Evolutionary conservation across 30 jellyfish, hydroid and myxozoan species (phyloP).

Genomic region (Phacellophora camtschatica): DNA sequence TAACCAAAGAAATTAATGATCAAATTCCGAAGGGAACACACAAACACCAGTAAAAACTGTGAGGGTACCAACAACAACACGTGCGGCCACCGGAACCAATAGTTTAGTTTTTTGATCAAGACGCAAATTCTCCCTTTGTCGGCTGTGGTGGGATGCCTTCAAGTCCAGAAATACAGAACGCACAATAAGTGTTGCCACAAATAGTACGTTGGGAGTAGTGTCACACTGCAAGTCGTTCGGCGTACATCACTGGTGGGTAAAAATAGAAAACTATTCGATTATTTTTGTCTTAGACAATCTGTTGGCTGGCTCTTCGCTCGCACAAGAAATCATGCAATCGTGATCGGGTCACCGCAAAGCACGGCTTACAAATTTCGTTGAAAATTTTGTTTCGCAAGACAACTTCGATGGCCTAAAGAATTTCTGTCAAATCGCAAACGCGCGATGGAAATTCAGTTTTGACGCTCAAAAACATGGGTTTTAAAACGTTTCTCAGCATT

Average conservation of each 20-base stretch:
- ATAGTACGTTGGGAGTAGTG: slow-evolving; percentile 91
- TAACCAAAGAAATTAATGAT: not conserved
- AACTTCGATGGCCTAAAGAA: slow-evolving; percentile 40
- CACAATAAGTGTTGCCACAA: slow-evolving; percentile 71
- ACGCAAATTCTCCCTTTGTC: slow-evolving; percentile 41
- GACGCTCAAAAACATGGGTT: not conserved
- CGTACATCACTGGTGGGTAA: slow-evolving; percentile 99
- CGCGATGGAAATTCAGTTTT: slow-evolving; percentile 2
- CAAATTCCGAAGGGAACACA: not conserved
- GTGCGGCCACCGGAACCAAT: not conserved
- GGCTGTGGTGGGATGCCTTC: slow-evolving; percentile 65
- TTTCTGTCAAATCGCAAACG: not conserved
- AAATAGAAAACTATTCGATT: slow-evolving; percentile 89
- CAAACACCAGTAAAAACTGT: not conserved
- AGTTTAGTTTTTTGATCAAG: slow-evolving; percentile 15
- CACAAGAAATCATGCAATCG: slow-evolving; percentile 75
- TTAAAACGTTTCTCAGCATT: not conserved
- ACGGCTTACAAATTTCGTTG: not conserved
- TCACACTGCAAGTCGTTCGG: slow-evolving; percentile 81
- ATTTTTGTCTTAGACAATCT: slow-evolving; percentile 83
- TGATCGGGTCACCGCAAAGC: slow-evolving; percentile 55
- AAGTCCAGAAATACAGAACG: slow-evolving; percentile 77
- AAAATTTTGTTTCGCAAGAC: slow-evolving; percentile 6
- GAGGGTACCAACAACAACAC: not conserved
- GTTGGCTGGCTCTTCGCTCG: slow-evolving; percentile 66